Evolutionary conservation across 2,888 invertebrate genomes (phyloP).

Genomic region (Heteropelma amictum): DNA sequence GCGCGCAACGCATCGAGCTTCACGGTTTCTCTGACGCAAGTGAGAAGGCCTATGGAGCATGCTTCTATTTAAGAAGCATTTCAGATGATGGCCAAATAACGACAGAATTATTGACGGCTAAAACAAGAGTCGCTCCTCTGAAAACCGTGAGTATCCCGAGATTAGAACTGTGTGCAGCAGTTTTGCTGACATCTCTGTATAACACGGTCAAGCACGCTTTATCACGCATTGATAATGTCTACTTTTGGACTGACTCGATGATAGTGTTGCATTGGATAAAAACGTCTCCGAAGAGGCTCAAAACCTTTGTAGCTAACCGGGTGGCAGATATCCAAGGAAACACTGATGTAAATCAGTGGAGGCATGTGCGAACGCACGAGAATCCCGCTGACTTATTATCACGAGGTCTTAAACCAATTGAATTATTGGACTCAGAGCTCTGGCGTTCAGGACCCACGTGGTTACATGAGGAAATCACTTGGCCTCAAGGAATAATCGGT

Average conservation of each 20-base stretch:
- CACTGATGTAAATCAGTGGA: slow-evolving; percentile 6
- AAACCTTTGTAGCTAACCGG: slow-evolving; percentile 44
- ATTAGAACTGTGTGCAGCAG: slow-evolving; percentile 48
- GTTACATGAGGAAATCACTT: neutral
- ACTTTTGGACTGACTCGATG: slow-evolving; percentile 50
- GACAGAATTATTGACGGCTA: too few relatives aligned
- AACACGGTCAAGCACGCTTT: slow-evolving; percentile 2
- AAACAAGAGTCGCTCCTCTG: too few relatives aligned
- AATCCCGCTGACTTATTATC: slow-evolving; percentile 48
- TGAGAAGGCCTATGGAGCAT: slow-evolving; percentile 57
- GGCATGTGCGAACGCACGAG: slow-evolving; percentile 18
- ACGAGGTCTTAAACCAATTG: slow-evolving; percentile 21
- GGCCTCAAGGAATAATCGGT: too few relatives aligned
- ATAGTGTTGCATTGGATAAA: slow-evolving; percentile 42
- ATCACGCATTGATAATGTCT: neutral
- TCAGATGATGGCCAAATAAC: too few relatives aligned
- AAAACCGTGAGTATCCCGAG: slow-evolving; percentile 47
- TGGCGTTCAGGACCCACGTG: slow-evolving; percentile 36
- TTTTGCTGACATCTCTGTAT: slow-evolving; percentile 40
- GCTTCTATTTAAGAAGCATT: too few relatives aligned
- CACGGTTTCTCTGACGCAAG: slow-evolving; percentile 62
- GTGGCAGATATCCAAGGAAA: slow-evolving; percentile 24
- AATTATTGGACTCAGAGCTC: slow-evolving; percentile 2
- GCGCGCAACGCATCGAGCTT: too few relatives aligned
- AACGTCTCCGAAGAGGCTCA: slow-evolving; percentile 6